Conservation (phyloP, 2,888 invertebrate species). For the Drosophila affinis region DNA sequence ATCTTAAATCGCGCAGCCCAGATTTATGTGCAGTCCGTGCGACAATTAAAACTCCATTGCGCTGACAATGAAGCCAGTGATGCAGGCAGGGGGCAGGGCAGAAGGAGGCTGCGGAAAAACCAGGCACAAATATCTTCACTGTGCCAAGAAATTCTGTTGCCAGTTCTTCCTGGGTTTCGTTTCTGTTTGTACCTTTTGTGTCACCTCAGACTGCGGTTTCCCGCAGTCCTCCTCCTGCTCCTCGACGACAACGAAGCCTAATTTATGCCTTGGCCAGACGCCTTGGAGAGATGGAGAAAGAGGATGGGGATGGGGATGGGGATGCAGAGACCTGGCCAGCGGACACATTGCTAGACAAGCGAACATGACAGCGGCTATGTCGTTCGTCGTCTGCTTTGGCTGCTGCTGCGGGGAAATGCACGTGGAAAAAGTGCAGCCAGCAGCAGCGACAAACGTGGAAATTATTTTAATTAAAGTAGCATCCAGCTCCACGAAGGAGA, state of each 20-base stretch:
- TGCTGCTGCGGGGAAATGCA: slow-evolving; percentile 60
- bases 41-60: slow-evolving; percentile 72
- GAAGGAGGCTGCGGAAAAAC: slow-evolving; percentile 7
- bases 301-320: slow-evolving; percentile 17
- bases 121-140: slow-evolving; percentile 27
- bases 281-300: slow-evolving; percentile 32
- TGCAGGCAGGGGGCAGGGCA: slow-evolving; percentile 1
- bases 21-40: slow-evolving; percentile 63
- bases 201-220: slow-evolving; percentile 55
- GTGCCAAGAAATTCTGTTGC: slow-evolving; percentile 64
- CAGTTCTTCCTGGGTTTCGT: slow-evolving; percentile 18
- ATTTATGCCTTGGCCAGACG: slow-evolving; percentile 68
- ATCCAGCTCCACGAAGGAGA: slow-evolving; percentile 1
- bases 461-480: slow-evolving; percentile 73
- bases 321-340: slow-evolving; percentile 45
- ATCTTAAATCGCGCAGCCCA: slow-evolving; percentile 62
- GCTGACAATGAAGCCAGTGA: slow-evolving; percentile 35
- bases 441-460: slow-evolving; percentile 42
- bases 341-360: slow-evolving; percentile 68
- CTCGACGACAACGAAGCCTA: slow-evolving; percentile 71
- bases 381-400: slow-evolving; percentile 43
- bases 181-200: slow-evolving; percentile 61
- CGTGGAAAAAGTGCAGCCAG: slow-evolving; percentile 69
- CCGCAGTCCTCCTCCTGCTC: neutral
- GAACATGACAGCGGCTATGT: slow-evolving; percentile 74